Evolutionary conservation across 53 echinoderm and acorn worm species (phyloP), one percentile per base, ranked within the genome.

Genomic region (Holothuria leucospilota): DNA sequence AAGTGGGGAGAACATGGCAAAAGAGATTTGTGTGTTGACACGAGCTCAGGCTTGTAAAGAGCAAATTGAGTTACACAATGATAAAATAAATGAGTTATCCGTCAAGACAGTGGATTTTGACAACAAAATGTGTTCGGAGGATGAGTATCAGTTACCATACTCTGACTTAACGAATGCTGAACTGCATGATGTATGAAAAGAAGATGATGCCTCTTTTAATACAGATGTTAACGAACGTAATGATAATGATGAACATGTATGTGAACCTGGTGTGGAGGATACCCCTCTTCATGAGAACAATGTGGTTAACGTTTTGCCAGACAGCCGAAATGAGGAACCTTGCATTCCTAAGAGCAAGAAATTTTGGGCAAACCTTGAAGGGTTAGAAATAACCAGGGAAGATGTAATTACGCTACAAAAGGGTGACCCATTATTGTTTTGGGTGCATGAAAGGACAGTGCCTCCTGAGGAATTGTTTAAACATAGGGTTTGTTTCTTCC

Each of bases 351-450:
- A 56, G n/a, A 15, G 8, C 1, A 59, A 51, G 62, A 7, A 29
- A 25, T 61, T 12, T 59, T 61, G 39, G n/a, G 39, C 13, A 28
- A 26, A 63, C 6, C 20, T 46, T 6, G 39, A 82, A 82, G 61
- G 62, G 29, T 27, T 30, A 29, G 63, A 62, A 60, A 20, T 51
- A 41, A 46, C 7, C 46, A 77, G 51, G 21, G 46, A 51, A 26
- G 49, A 52, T n/a, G 72, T 89, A 62, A 61, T 89, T 8, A 20
- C 49, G 81, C 51, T 77, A 21, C 56, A 77, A 49, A 46, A 77
- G 46, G 14, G 6, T 23, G 51, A 77, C 56, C 77, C 77, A 14
- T 77, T 51, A 20, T 77, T 51, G 49, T 29, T 80, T 14, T 13
- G 64, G 18, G 27, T 63, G 12, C 18, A 63, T 8, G 64, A 63